Evolutionary conservation across 2,113 vertebrate genomes (phyloP).

Genomic region (Corynorhinus townsendii): DNA sequence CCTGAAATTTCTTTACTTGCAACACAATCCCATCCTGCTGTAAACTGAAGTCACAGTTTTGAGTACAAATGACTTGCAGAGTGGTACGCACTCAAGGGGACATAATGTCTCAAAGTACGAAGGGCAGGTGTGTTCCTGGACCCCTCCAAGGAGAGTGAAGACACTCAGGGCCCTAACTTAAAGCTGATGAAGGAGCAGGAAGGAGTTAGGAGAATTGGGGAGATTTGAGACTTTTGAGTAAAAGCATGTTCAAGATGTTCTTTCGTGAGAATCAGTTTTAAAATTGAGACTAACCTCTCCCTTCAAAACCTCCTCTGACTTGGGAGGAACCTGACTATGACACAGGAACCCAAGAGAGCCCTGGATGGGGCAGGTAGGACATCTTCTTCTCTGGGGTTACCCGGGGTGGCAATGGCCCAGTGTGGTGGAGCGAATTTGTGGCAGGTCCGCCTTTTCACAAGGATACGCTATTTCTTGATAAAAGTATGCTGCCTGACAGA

Average conservation of each 20-base stretch:
- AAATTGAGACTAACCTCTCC: background rate
- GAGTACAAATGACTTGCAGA: background rate
- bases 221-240: background rate
- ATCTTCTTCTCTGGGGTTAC: background rate
- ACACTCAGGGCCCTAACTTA: fast-evolving
- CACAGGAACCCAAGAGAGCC: background rate
- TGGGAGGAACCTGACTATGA: background rate
- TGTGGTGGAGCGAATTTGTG: background rate
- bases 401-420: fast-evolving
- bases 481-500: slow-evolving; percentile 37
- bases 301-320: background rate
- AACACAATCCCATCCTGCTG: background rate
- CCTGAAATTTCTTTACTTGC: background rate
- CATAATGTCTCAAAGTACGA: fast-evolving
- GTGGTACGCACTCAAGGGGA: background rate
- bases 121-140: background rate
- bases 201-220: background rate
- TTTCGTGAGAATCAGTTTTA: background rate
- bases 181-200: background rate
- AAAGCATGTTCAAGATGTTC: background rate
- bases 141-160: background rate
- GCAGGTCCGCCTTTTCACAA: slow-evolving; percentile 15
- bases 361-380: background rate
- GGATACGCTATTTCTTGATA: slow-evolving; percentile 35
- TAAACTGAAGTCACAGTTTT: background rate